Evolutionary conservation across 2,797 vertebrate species (phyloP), one percentile per base, ranked within the genome.

Genomic region (Falco cherrug): DNA sequence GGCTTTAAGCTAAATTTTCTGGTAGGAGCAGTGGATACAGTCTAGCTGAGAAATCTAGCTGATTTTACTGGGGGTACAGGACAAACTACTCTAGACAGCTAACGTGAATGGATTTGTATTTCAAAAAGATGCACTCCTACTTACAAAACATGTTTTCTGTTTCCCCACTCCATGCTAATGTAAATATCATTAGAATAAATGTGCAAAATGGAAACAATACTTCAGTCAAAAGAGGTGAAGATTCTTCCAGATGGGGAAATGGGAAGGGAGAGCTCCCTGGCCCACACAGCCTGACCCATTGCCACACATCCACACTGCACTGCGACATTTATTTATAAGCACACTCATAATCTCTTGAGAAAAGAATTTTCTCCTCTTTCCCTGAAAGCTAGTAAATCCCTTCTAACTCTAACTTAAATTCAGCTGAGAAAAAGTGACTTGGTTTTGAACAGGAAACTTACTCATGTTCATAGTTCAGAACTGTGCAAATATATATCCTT

Each of bases 261-360:
- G 21, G 10, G 13, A 16, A 67, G 3, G 7, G 3, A 2, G 2
- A 43, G 7, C 5, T 29, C 5, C 29, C 59, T 33, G 26, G 6
- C 8, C 10, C 14, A 18, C 10, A 51, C 10, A 31, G 13, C 21
- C 13, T 78, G 22, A 22, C 26, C 7, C 2, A 53, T 63, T 74
- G 22, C 15, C 29, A 59, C 5, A 29, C 1, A 18, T n/a, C 5
- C 13, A 45, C 0, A 1, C 7, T 39, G 4, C 16, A 20, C 6
- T 48, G n/a, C 16, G 64, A 45, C 65, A 31, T 70, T 95, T 71
- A 53, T 79, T 74, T 76, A 22, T 53, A 85, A 78, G 7, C 12
- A 37, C 41, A 70, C 3, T 76, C 17, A 67, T 88, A 93, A 82
- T 56, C 12, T 10, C n/a, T 43, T 33, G 33, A 29, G 37, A 77